Base-by-base conservation (phyloP, 2,113 vertebrate genomes). In the Gymnocephalus cernua region DNA sequence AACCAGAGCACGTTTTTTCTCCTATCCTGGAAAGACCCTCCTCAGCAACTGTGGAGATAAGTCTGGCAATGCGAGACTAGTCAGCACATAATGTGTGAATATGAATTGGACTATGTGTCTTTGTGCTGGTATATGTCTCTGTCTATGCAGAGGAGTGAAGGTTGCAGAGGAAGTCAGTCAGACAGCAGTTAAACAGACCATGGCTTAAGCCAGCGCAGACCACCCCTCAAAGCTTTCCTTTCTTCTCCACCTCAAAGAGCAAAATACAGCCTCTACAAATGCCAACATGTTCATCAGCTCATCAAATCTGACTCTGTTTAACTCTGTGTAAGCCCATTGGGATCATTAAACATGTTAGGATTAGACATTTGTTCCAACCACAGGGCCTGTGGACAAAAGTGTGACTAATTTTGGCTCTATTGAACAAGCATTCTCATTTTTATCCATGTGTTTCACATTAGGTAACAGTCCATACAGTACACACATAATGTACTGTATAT, bases 101-200 rank as follows among this genome's bases (percentile, higher is more conserved):
- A 76, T 61, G 44, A 63, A 72, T 21, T 23, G 14, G 44, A 62
- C 27, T 72, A 25, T 63, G 45, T 63, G 41, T 21, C 63, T 74
- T 72, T 47, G 38, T 66, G 74, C 32, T 57, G n/a, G 35, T 23
- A 0, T 47, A 27, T 76, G 63, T 58, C 48, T 81, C 51, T 47
- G 21, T 58, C 1, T 29, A 0, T 51, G 73, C 66, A 62, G 16
- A 47, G 57, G 38, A 41, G 51, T 44, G 54, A 64, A 58, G 64
- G 68, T 53, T 59, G 67, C 67, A 90, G 77, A 91, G 89, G 91
- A 94, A 94, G 89, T 90, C 64, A 70, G 80, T 89, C 89, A 94
- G 91, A 93, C 93, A 80, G 80, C 77, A 84, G 72, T 92, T 85
- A 85, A 90, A 90, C 65, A 53, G 56, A 79, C 56, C 54, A 35